Evolutionary conservation across 2,113 vertebrate species (phyloP).

Genomic region (Eulemur rufifrons): DNA sequence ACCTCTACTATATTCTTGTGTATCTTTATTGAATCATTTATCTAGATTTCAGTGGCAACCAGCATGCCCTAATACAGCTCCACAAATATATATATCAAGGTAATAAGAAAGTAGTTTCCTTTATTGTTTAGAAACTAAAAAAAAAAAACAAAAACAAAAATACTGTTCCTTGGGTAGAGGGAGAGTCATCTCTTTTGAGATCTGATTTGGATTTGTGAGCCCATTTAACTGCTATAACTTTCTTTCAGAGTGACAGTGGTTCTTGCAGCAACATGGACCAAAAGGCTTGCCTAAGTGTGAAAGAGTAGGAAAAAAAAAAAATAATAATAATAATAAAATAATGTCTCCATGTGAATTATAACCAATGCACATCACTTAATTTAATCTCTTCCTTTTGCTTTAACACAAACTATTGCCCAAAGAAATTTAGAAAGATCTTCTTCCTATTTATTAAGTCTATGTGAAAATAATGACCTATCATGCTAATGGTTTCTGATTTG

Average conservation of each 20-base stretch:
- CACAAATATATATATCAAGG: constrained; percentile 70
- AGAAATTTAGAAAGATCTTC: constrained; percentile 54
- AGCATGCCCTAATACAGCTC: neutral
- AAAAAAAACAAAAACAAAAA: neutral
- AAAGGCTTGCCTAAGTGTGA: neutral
- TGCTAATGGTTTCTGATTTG: constrained; percentile 40
- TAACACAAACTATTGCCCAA: constrained; percentile 20
- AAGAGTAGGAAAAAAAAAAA: constrained; percentile 29
- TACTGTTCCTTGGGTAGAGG: neutral
- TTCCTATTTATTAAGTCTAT: constrained; percentile 32
- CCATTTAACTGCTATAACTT: constrained; percentile 47
- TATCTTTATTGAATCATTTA: constrained; percentile 72
- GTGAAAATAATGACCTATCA: constrained; percentile 9
- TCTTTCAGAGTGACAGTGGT: neutral
- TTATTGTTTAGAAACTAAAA: constrained; percentile 73
- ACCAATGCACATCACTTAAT: constrained; percentile 32
- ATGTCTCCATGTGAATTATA: constrained; percentile 55
- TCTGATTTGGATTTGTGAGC: constrained; percentile 29
- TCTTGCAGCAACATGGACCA: neutral
- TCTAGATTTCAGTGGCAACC: constrained; percentile 62
- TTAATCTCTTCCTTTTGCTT: constrained; percentile 51
- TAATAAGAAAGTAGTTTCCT: constrained; percentile 73
- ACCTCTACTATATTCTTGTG: constrained; percentile 63
- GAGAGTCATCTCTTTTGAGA: neutral
- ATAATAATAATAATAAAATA: constrained; percentile 52